A percentile compares a stretch with the other conserved stretches of the same genome.
These are phyloP conservation scores for Harpagoxenus sublaevis DNA, from an alignment of 2,888 invertebrate genomes.

Conservation along the genomic window DNA sequence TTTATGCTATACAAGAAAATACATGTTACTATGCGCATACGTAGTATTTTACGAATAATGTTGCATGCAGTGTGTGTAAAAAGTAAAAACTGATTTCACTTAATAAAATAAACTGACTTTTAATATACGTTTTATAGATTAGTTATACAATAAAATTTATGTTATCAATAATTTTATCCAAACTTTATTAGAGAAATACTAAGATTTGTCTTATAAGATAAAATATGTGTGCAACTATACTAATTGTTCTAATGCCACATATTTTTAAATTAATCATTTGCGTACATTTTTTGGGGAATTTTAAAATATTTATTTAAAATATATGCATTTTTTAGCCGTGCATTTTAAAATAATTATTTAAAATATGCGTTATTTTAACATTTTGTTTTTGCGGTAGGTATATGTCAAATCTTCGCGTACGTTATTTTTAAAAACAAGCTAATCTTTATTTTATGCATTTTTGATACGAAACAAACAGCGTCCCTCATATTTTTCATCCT, in stretches of 20 bases:
- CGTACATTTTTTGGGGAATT: neutral
- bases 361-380: neutral
- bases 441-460: conserved; percentile 10
- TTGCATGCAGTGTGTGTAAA: no score
- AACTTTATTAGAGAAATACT: neutral
- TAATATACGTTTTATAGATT: neutral
- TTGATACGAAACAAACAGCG: neutral
- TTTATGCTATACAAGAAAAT: neutral
- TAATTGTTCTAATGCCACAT: neutral
- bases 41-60: neutral
- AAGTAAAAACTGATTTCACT: no score
- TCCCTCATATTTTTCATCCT: neutral
- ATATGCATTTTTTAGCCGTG: neutral
- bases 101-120: neutral
- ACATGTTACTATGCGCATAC: neutral
- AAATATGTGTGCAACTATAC: neutral
- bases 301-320: neutral
- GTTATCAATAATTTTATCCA: neutral
- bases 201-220: neutral
- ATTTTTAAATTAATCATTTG: neutral
- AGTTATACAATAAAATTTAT: neutral
- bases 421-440: neutral
- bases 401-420: neutral
- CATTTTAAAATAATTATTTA: neutral
- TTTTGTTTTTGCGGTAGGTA: neutral